Percentiles rank a stretch among this genome's conserved stretches.
Evolutionary conservation across 2,797 vertebrate species (phyloP).

Genomic region (Bothrops alternatus): DNA sequence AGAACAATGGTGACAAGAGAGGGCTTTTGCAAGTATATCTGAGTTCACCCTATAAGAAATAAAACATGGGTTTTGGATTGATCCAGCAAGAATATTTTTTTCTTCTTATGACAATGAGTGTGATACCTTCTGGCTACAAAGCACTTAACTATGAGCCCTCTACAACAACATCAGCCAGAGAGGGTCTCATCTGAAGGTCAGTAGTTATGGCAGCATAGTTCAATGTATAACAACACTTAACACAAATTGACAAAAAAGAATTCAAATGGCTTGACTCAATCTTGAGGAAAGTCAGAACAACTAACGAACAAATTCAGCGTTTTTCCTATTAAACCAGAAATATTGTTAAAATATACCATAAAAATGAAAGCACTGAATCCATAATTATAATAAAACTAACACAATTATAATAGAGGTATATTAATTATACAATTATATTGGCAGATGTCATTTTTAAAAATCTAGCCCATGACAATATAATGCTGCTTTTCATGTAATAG

Average conservation of each 20-base stretch:
- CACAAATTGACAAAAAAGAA: background rate
- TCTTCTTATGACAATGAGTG: background rate
- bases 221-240: background rate
- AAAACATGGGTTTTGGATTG: background rate
- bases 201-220: background rate
- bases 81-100: background rate
- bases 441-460: background rate
- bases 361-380: background rate
- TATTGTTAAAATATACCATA: background rate
- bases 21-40: background rate
- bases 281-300: background rate
- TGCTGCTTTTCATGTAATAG: background rate
- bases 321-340: background rate
- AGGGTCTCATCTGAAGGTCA: background rate
- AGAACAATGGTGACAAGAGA: background rate
- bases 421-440: background rate
- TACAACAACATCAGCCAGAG: background rate
- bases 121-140: background rate
- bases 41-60: background rate
- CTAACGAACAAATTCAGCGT: background rate
- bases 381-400: background rate
- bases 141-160: background rate
- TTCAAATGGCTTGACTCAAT: background rate
- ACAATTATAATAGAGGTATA: background rate
- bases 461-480: background rate